Base-by-base conservation (phyloP, 2,888 invertebrate genomes). In the Creontiades dilutus region DNA sequence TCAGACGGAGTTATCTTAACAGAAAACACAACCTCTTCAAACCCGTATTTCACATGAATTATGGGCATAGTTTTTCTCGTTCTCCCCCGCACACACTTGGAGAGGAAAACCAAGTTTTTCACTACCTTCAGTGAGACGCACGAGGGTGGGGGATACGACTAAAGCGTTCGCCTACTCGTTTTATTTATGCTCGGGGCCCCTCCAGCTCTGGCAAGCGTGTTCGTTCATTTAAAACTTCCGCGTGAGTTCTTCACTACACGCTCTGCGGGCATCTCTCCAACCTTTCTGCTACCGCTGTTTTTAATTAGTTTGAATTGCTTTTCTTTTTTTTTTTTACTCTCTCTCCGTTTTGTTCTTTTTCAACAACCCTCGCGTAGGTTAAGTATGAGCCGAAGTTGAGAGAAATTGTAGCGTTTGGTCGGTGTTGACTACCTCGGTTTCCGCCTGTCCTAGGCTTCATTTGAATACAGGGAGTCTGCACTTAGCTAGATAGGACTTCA, bases 211-310 rank as follows among this genome's bases (percentile, higher is more conserved):
- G 68, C 68, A 68, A 68, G 12, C 68, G 68, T 82, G 82, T 82
- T 48, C 52, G 85, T 85, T 85, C 85, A 85, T 85, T 85, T 85
- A 85, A 85, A 85, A 85, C 55, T 85, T 85, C 85, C 85, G 57
- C 85, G 55, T 57, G 85, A 28, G 85, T 57, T 55, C 85, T 47
- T 78, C 78, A 78, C 4, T 78, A 78, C 78, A 78, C 78, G 78
- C 46, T 78, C 19, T 46, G 78, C 47, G 78, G 78, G 78, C 78
- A 78, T 47, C 78, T 78, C 78, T 78, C 78, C 78, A 78, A 78
- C 37, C 37, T 47, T 47, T 78, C 78, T 19, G 16, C 78, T n/a
- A 46, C 78, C 46, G 46, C 37, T 78, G 37, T 78, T 78, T 78
- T 78, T 78, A 78, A 78, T 78, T 78, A 78, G 78, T 78, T 78